A percentile compares a stretch with the other conserved stretches of the same genome.
Conservation (phyloP, 1,140 invertebrate species). For the Atta cephalotes region DNA sequence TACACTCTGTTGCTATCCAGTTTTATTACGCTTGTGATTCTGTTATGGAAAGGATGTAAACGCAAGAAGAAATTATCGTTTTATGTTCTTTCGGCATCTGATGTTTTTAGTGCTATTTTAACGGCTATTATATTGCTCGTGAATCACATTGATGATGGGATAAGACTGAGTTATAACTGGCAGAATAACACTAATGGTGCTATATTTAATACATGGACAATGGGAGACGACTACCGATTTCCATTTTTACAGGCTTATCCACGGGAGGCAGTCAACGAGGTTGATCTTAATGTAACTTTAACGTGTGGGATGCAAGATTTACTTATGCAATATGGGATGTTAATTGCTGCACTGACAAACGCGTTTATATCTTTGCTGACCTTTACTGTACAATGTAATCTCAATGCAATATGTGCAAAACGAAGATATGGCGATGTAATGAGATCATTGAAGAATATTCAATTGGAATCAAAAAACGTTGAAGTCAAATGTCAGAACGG, state of each 20-base stretch:
- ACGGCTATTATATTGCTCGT: constrained; percentile 56
- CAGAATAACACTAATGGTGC: not conserved
- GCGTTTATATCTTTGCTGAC: constrained; percentile 73
- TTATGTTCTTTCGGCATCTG: constrained; percentile 66
- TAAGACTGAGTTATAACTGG: constrained; percentile 6
- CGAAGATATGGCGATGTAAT: constrained; percentile 26
- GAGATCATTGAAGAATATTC: not conserved
- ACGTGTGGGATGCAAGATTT: constrained; percentile 57
- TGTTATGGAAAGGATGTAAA: constrained; percentile 63
- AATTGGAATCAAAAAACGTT: not conserved
- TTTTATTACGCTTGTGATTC: constrained; percentile 55
- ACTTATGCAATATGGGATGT: constrained; percentile 72
- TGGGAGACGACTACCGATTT: not conserved
- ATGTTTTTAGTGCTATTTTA: constrained; percentile 65
- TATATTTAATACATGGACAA: not conserved
- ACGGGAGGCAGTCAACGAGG: not conserved
- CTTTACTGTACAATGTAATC: constrained; percentile 70
- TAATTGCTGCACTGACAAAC: constrained; percentile 71
- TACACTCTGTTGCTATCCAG: constrained; percentile 66
- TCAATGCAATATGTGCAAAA: constrained; percentile 43
- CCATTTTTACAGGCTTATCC: constrained; percentile 1
- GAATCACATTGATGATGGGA: constrained; percentile 28
- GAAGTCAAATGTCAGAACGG: not conserved
- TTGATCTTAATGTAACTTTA: constrained; percentile 18
- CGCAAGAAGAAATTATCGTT: constrained; percentile 55